Percentiles rank a stretch among this genome's conserved stretches.
phyloP scores from a whole-genome alignment of 1,140 invertebrate species.

The Mactra quadrangularis region DNA sequence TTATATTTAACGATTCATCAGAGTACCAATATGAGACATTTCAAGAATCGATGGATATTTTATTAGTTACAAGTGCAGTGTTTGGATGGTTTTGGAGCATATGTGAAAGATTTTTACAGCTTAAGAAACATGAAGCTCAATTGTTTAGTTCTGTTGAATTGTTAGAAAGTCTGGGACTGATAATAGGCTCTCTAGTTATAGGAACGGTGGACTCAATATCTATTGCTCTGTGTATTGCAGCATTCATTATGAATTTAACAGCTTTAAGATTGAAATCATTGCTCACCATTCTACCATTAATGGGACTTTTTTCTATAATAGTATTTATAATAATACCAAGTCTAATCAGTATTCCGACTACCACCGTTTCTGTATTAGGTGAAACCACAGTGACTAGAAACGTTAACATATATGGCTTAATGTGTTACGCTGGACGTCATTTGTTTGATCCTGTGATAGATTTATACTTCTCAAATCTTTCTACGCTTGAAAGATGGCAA shows the following conservation, averaged over 20 bases:
- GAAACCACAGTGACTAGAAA: constrained; percentile 61
- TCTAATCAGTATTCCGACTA: neutral
- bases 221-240: constrained; percentile 72
- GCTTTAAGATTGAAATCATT: constrained; percentile 80
- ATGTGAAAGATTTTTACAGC: constrained; percentile 69
- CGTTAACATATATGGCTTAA: constrained; percentile 77
- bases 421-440: constrained; percentile 78
- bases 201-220: constrained; percentile 70
- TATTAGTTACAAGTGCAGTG: constrained; percentile 76
- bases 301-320: constrained; percentile 66
- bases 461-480: constrained; percentile 75
- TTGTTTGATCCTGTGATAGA: constrained; percentile 78
- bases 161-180: constrained; percentile 78
- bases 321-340: constrained; percentile 64
- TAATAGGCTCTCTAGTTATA: constrained; percentile 74
- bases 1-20: constrained; percentile 75
- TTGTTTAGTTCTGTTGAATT: constrained; percentile 69
- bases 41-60: constrained; percentile 77
- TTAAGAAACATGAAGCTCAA: constrained; percentile 61
- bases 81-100: constrained; percentile 77
- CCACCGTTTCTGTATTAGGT: neutral
- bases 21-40: constrained; percentile 70
- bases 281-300: constrained; percentile 72
- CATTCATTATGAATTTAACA: constrained; percentile 73
- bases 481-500: constrained; percentile 81